These are phyloP conservation scores for Aptenodytes patagonicus DNA, from an alignment of 2,113 vertebrate species.

Conservation along the genomic window DNA sequence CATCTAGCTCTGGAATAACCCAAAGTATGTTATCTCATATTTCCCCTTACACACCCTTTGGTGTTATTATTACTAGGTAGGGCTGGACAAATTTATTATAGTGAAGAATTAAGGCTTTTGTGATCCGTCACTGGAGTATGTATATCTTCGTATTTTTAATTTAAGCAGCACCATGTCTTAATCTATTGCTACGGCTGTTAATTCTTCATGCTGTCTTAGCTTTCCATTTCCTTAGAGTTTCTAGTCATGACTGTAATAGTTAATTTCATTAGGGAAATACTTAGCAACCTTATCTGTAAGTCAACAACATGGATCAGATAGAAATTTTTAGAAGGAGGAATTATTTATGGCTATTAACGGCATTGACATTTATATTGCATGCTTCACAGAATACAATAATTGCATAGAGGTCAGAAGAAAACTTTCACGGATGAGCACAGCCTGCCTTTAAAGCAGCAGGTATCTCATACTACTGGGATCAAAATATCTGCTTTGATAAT, in stretches of 20 bases:
- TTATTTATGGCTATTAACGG: slow-evolving; percentile 20
- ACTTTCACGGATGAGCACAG: background rate
- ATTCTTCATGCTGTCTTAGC: background rate
- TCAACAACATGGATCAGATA: background rate
- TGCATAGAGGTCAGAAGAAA: background rate
- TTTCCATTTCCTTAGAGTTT: background rate
- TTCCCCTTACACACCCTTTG: background rate
- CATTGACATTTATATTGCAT: background rate
- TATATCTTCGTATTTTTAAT: background rate
- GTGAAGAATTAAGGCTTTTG: background rate
- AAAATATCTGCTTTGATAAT: background rate
- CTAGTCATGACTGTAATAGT: background rate
- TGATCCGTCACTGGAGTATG: background rate
- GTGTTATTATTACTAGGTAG: background rate
- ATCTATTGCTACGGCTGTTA: background rate
- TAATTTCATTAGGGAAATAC: slow-evolving; percentile 4
- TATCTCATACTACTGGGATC: background rate
- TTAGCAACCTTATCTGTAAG: slow-evolving; percentile 23
- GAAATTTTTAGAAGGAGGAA: background rate
- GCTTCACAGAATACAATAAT: background rate
- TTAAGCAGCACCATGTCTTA: background rate
- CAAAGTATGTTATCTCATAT: background rate
- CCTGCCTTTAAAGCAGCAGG: background rate
- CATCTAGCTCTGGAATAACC: background rate
- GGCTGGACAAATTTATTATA: background rate